These are phyloP conservation scores for Vespertilio murinus DNA, from an alignment of 2,797 vertebrate genomes.

Conservation along the genomic window DNA sequence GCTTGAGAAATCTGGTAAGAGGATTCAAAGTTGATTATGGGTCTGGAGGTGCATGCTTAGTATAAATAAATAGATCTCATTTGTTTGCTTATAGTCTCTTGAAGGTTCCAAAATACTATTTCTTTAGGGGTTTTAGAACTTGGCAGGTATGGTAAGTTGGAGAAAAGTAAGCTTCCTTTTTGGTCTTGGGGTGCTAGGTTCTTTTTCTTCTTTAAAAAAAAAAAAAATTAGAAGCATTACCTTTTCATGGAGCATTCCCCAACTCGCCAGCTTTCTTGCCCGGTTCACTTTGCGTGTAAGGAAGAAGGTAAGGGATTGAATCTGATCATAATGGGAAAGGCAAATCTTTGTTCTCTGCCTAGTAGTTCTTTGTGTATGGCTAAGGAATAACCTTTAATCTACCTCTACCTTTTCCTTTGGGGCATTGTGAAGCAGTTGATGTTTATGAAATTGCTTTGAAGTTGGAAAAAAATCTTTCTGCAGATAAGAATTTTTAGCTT, in stretches of 20 bases:
- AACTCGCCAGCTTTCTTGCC: neutral
- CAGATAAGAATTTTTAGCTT: slow-evolving; percentile 49
- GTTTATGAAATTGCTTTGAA: slow-evolving; percentile 64
- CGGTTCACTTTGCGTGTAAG: neutral
- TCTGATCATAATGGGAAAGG: slow-evolving; percentile 28
- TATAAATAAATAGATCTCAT: neutral
- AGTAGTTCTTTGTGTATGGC: slow-evolving; percentile 19
- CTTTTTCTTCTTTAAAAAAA: neutral
- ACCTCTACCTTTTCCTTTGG: slow-evolving; percentile 5
- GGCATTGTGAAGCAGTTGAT: slow-evolving; percentile 22
- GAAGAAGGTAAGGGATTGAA: slow-evolving; percentile 22
- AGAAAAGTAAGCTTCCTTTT: neutral
- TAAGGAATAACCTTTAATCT: slow-evolving; percentile 47
- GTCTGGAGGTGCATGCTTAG: neutral
- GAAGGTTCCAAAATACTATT: neutral
- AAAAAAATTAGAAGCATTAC: neutral
- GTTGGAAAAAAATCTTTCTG: slow-evolving; percentile 21
- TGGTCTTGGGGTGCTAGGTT: neutral
- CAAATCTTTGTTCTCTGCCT: slow-evolving; percentile 45
- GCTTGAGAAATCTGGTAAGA: slow-evolving; percentile 30
- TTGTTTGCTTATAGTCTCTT: slow-evolving; percentile 14
- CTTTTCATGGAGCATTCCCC: neutral
- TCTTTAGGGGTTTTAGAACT: slow-evolving; percentile 20
- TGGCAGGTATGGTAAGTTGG: neutral
- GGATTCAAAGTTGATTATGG: neutral